Evolutionary conservation across 1,140 invertebrate species (phyloP).

Genomic region (Eupristina koningsbergeri): DNA sequence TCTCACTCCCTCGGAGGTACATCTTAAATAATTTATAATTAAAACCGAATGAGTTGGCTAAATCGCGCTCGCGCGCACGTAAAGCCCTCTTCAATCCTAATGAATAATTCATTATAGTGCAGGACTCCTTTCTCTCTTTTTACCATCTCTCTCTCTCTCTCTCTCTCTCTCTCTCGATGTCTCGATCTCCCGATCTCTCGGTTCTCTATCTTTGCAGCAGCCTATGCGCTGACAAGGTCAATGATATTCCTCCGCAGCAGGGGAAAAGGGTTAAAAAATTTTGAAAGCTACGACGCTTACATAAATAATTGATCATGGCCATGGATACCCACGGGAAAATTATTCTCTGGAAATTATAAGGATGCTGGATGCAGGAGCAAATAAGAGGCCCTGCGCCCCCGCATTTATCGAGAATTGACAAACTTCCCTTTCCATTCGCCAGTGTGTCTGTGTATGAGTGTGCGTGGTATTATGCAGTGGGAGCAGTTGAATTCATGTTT

Average conservation of each 20-base stretch:
- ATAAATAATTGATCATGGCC: slow-evolving; percentile 44
- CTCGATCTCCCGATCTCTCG: neutral
- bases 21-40: slow-evolving; percentile 51
- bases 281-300: neutral
- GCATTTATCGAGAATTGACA: neutral
- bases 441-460: neutral
- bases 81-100: slow-evolving; percentile 19
- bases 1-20: slow-evolving; percentile 13
- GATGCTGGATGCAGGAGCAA: neutral
- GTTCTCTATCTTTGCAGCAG: neutral
- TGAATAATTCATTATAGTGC: slow-evolving; percentile 49
- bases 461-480: neutral
- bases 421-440: neutral
- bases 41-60: slow-evolving; percentile 48
- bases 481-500: neutral
- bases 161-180: neutral
- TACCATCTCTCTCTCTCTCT: neutral
- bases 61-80: slow-evolving; percentile 31
- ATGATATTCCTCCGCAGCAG: slow-evolving; percentile 3
- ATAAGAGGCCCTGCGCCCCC: neutral
- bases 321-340: neutral
- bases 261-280: slow-evolving; percentile 11
- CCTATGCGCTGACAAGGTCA: slow-evolving; percentile 19
- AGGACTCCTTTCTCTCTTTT: neutral
- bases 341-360: slow-evolving; percentile 43